Percentiles rank a stretch among this genome's conserved stretches.
These are phyloP conservation scores for Cryptus viduatorius DNA, from an alignment of 2,888 invertebrate species.

Conservation along the genomic window DNA sequence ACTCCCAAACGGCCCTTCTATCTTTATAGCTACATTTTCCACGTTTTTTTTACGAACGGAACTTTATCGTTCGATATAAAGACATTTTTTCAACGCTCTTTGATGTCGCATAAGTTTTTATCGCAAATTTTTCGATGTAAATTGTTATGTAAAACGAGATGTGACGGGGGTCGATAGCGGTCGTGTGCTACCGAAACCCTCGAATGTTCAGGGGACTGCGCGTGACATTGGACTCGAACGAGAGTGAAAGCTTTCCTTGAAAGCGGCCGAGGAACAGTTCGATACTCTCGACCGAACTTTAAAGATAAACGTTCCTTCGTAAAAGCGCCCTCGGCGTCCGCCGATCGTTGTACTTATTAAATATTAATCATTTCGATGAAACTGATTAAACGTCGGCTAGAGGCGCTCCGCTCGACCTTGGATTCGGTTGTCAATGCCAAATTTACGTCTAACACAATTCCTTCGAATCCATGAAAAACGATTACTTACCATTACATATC, in stretches of 20 bases:
- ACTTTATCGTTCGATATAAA: too few species aligned
- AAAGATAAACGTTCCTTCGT: constrained; percentile 29
- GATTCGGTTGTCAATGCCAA: not conserved
- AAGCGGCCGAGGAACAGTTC: constrained; percentile 59
- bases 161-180: constrained; percentile 1
- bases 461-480: not conserved
- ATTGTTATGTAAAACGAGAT: not conserved
- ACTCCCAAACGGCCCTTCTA: not conserved
- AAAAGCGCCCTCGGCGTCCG: not conserved
- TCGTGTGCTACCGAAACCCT: not conserved
- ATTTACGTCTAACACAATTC: too few species aligned
- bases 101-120: too few species aligned
- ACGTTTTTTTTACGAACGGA: too few species aligned
- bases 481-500: not conserved
- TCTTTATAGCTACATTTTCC: not conserved
- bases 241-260: constrained; percentile 65
- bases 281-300: constrained; percentile 65
- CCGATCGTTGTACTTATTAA: not conserved
- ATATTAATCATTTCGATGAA: not conserved
- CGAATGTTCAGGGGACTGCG: constrained; percentile 12
- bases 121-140: not conserved
- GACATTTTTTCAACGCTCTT: too few species aligned
- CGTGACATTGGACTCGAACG: constrained; percentile 67
- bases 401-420: not conserved
- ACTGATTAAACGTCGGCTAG: not conserved